phyloP scores from a whole-genome alignment of 2,888 invertebrate genomes.

The Heliconius ismenius region DNA sequence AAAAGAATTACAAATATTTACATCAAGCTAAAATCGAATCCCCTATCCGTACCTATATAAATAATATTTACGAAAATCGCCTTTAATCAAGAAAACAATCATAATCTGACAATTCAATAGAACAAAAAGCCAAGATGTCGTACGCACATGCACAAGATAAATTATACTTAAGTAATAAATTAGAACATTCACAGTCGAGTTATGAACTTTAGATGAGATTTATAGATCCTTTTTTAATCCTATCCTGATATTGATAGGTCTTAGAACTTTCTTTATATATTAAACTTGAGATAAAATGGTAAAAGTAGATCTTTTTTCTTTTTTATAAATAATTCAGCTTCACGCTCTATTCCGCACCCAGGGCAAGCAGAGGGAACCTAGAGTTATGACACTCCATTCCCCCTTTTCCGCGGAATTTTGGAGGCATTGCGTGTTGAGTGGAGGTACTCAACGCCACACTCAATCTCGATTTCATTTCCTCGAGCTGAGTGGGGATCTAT shows the following conservation, averaged over 20 bases:
- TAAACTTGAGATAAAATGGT: neutral
- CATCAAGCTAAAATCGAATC: neutral
- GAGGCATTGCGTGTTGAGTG: too few relatives aligned
- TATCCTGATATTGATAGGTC: slow-evolving; percentile 18
- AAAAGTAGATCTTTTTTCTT: neutral
- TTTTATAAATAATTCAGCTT: neutral
- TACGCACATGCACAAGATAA: slow-evolving; percentile 41
- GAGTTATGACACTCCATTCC: too few relatives aligned
- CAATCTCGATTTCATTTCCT: too few relatives aligned
- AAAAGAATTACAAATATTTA: neutral
- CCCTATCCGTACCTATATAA: neutral
- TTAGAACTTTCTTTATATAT: neutral
- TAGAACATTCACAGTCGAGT: slow-evolving; percentile 31
- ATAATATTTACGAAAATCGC: neutral
- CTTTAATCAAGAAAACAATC: slow-evolving; percentile 17
- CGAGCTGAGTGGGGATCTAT: too few relatives aligned
- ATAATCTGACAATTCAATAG: slow-evolving; percentile 35
- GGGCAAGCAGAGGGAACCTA: too few relatives aligned
- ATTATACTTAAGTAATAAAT: slow-evolving; percentile 37
- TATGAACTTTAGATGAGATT: slow-evolving; percentile 33
- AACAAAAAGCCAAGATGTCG: slow-evolving; percentile 42
- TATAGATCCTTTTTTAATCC: slow-evolving; percentile 24
- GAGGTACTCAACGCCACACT: too few relatives aligned
- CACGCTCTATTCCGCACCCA: too few relatives aligned
- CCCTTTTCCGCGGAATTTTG: too few relatives aligned